These are phyloP conservation scores for Lissonota sp. DNA, from an alignment of 2,888 invertebrate genomes.

Conservation along the genomic window DNA sequence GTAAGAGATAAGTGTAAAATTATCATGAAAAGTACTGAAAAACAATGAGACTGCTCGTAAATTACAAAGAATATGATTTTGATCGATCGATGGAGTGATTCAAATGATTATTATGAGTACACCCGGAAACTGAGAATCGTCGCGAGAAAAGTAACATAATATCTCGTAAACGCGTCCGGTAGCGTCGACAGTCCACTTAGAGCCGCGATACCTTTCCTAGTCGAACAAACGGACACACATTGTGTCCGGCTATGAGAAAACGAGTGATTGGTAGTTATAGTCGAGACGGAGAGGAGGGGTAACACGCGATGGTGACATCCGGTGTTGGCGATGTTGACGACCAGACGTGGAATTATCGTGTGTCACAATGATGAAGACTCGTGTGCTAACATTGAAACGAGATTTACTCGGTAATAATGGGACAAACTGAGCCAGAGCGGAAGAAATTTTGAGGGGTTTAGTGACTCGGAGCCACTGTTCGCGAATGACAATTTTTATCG, in stretches of 20 bases:
- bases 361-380: conserved; percentile 61
- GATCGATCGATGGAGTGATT: too few species aligned
- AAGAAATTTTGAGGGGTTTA: not conserved
- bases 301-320: conserved; percentile 74
- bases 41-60: too few species aligned
- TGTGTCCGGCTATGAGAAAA: conserved; percentile 43
- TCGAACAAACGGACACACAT: conserved; percentile 12
- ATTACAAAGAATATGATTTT: too few species aligned
- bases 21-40: too few species aligned
- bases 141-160: conserved; percentile 26
- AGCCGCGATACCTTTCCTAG: conserved; percentile 23
- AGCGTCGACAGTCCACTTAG: conserved; percentile 41
- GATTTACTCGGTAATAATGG: conserved; percentile 14
- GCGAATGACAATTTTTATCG: too few species aligned
- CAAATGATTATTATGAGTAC: not conserved
- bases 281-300: conserved; percentile 51
- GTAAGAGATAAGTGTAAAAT: too few species aligned
- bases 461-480: too few species aligned
- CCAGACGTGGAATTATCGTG: conserved; percentile 40
- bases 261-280: conserved; percentile 71
- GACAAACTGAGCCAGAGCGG: not conserved
- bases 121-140: conserved; percentile 18
- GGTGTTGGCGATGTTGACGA: conserved; percentile 60
- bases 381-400: conserved; percentile 54
- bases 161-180: conserved; percentile 54